These are phyloP conservation scores for Phoeniculus purpureus DNA, from an alignment of 2,797 vertebrate genomes.

Conservation along the genomic window DNA sequence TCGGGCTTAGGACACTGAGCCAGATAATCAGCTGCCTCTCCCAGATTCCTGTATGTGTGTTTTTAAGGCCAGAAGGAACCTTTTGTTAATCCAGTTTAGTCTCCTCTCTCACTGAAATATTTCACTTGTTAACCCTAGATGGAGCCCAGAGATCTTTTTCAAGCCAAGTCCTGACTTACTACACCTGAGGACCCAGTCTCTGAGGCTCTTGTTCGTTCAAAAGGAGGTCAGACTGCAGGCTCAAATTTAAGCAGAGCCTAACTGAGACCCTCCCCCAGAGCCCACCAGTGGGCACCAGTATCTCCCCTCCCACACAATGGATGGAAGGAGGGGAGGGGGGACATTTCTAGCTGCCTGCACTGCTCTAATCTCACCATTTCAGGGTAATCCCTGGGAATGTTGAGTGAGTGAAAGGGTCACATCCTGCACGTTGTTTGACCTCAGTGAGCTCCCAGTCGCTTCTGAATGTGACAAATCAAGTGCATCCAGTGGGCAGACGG, in stretches of 20 bases:
- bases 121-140: not conserved
- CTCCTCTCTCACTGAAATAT: not conserved
- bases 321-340: not conserved
- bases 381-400: not conserved
- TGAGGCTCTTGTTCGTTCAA: too few relatives aligned
- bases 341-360: not conserved
- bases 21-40: not conserved
- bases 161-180: not conserved
- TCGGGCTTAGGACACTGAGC: not conserved
- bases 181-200: not conserved
- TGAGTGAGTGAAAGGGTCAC: fast-evolving
- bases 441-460: not conserved
- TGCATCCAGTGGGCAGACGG: not conserved
- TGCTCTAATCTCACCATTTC: not conserved
- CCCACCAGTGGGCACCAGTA: fast-evolving
- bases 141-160: not conserved
- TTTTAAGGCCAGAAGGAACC: not conserved
- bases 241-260: not conserved
- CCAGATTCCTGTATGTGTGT: not conserved
- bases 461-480: not conserved
- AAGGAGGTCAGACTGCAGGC: fast-evolving
- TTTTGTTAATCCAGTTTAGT: not conserved
- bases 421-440: not conserved
- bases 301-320: not conserved
- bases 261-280: not conserved